Evolutionary conservation across 2,113 vertebrate species (phyloP).

Genomic region (Lophura nycthemera): DNA sequence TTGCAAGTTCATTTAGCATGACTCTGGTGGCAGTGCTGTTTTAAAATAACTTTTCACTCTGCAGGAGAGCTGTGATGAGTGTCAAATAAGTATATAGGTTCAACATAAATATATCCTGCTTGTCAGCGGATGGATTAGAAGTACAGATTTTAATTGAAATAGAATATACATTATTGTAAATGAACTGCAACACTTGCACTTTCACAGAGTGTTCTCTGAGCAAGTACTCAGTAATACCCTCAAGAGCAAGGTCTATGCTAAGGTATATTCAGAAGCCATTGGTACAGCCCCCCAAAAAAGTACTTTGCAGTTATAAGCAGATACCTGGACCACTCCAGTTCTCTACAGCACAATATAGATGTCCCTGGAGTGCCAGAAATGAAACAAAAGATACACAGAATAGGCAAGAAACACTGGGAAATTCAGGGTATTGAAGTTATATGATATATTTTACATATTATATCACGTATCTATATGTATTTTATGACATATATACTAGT

Average conservation of each 20-base stretch:
- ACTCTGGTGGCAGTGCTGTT: background rate
- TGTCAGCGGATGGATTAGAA: background rate
- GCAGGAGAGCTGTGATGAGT: background rate
- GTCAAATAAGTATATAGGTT: background rate
- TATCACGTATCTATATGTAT: background rate
- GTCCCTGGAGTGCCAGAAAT: background rate
- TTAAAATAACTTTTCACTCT: background rate
- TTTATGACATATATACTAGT: background rate
- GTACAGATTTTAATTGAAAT: background rate
- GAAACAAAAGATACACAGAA: background rate
- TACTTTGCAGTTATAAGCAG: background rate
- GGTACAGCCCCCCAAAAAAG: background rate
- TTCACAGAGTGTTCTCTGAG: background rate
- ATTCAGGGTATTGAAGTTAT: background rate
- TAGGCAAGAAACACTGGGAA: background rate
- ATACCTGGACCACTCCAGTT: background rate
- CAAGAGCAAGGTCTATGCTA: rapidly evolving
- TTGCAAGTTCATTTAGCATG: background rate
- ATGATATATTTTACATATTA: background rate
- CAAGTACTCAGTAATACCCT: background rate
- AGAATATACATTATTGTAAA: background rate
- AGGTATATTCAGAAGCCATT: background rate
- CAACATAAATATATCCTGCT: background rate
- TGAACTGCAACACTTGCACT: background rate
- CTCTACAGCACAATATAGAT: background rate